These are phyloP conservation scores for Drosophila merina DNA, from an alignment of 2,888 invertebrate genomes.

Conservation along the genomic window DNA sequence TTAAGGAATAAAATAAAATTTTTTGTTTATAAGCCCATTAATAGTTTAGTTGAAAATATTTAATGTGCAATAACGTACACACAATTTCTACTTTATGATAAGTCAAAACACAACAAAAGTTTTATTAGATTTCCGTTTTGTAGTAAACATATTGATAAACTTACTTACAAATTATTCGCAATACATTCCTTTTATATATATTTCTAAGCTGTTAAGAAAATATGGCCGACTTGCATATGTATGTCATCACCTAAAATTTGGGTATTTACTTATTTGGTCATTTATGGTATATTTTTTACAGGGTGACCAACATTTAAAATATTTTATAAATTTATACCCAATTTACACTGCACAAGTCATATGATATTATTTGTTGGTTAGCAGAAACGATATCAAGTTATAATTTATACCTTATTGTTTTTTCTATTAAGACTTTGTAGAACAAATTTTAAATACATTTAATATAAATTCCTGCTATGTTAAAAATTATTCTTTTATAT, in stretches of 20 bases:
- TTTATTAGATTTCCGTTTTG: neutral
- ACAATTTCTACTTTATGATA: neutral
- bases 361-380: no score
- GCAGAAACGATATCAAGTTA: no score
- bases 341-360: no score
- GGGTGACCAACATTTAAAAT: no score
- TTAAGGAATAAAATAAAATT: neutral
- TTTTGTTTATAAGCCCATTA: neutral
- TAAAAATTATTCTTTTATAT: no score
- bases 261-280: no score
- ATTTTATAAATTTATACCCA: no score
- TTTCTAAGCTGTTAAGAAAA: neutral
- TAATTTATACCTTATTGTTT: no score
- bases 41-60: neutral
- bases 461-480: no score
- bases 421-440: no score
- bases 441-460: no score
- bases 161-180: neutral
- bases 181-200: neutral
- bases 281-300: no score
- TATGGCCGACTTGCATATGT: conserved; percentile 3
- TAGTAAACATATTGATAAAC: neutral
- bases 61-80: neutral
- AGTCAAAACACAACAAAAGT: neutral
- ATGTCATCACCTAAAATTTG: neutral